Evolutionary conservation across 2,113 vertebrate species (phyloP).

Genomic region (Cololabis saira): DNA sequence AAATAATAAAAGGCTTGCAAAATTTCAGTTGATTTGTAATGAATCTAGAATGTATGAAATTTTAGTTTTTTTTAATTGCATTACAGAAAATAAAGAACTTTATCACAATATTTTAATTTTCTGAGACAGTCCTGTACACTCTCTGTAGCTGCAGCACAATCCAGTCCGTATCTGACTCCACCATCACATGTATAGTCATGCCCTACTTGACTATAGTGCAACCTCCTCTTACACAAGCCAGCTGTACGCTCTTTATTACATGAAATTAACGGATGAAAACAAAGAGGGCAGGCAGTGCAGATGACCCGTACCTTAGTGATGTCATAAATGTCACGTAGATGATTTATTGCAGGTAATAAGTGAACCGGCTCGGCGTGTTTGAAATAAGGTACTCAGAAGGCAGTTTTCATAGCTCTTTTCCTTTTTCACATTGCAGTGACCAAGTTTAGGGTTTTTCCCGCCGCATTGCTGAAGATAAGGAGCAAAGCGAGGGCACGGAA

Average conservation of each 20-base stretch:
- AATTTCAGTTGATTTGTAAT: no score
- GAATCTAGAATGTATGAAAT: no score
- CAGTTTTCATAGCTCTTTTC: neutral
- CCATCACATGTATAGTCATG: no score
- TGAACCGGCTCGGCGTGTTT: constrained; percentile 38
- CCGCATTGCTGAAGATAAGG: neutral
- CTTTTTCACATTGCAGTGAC: neutral
- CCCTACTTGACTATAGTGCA: neutral
- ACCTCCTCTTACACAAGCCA: constrained; percentile 2
- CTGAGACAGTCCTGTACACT: no score
- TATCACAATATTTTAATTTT: no score
- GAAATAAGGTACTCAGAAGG: constrained; percentile 3
- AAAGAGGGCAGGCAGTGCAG: neutral
- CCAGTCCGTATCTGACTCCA: neutral
- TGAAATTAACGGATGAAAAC: constrained; percentile 12
- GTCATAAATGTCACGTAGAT: constrained; percentile 29
- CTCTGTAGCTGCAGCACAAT: neutral
- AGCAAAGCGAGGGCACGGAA: neutral
- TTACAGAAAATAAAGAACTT: no score
- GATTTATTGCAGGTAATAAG: constrained; percentile 34
- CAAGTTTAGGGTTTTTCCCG: neutral
- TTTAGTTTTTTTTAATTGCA: no score
- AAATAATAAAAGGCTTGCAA: no score
- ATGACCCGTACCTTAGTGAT: constrained; percentile 1
- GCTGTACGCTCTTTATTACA: neutral